phyloP scores from a whole-genome alignment of 2,888 invertebrate genomes.

The Drosophila hamatofila region DNA sequence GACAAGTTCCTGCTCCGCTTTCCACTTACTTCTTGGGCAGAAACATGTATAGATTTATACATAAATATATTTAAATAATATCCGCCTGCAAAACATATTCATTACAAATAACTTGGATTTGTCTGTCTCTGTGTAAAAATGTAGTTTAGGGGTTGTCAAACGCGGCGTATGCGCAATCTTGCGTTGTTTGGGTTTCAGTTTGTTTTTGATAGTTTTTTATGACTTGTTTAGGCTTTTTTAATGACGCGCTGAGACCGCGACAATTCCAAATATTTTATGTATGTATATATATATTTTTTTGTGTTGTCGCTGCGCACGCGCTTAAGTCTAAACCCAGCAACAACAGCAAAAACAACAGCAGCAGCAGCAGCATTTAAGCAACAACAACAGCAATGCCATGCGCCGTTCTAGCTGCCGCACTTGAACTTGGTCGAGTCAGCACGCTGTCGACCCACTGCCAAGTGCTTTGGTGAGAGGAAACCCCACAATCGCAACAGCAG shows the following conservation, averaged over 20 bases:
- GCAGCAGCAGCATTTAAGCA: constrained; percentile 11
- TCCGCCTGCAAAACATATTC: constrained; percentile 28
- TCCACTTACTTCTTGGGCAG: constrained; percentile 31
- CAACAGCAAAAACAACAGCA: constrained; percentile 20
- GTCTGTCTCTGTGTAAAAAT: constrained; percentile 5
- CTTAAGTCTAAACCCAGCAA: constrained; percentile 67
- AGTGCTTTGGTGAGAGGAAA: constrained; percentile 74
- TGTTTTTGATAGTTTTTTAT: constrained; percentile 33
- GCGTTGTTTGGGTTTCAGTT: constrained; percentile 31
- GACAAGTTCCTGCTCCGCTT: constrained; percentile 40
- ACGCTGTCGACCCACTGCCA: constrained; percentile 74
- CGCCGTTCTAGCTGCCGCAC: constrained; percentile 77
- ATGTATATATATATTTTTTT: constrained; percentile 20
- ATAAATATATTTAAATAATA: constrained; percentile 11
- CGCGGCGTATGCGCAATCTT: constrained; percentile 55
- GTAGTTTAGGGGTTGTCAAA: constrained; percentile 27
- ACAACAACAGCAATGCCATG: constrained; percentile 64
- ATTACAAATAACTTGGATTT: constrained; percentile 23
- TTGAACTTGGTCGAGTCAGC: constrained; percentile 77
- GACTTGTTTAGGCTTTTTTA: constrained; percentile 71
- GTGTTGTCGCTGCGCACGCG: constrained; percentile 65
- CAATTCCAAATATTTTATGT: constrained; percentile 65
- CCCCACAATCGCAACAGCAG: constrained; percentile 56
- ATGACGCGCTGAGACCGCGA: constrained; percentile 62
- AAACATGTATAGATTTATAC: neutral